A percentile compares a stretch with the other conserved stretches of the same genome.
Evolutionary conservation across 2,113 vertebrate species (phyloP).

Genomic region (Gopherus evgoodei): DNA sequence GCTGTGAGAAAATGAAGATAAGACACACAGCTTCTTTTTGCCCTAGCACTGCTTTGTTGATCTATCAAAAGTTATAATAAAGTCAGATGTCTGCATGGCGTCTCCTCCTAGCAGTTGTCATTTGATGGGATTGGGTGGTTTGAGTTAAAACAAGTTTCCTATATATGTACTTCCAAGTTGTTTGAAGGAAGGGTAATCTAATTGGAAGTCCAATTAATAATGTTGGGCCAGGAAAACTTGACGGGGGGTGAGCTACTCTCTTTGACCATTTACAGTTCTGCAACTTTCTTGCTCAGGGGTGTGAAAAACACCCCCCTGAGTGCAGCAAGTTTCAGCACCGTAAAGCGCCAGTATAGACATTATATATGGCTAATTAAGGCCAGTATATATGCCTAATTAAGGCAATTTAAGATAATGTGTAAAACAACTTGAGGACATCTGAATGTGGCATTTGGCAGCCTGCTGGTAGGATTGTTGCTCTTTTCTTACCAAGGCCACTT

Average conservation of each 20-base stretch:
- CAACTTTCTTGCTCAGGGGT: no score
- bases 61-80: not conserved
- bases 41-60: not conserved
- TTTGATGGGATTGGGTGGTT: not conserved
- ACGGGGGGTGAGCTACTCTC: not conserved
- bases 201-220: constrained; percentile 20
- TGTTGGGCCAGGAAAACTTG: not conserved
- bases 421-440: not conserved
- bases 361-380: not conserved
- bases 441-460: not conserved
- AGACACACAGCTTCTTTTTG: not conserved
- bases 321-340: no score
- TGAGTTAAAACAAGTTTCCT: not conserved
- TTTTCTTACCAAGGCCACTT: not conserved
- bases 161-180: not conserved
- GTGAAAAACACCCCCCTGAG: no score
- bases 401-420: not conserved
- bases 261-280: not conserved
- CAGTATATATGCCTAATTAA: not conserved
- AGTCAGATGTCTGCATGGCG: not conserved
- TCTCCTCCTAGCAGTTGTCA: rapidly evolving
- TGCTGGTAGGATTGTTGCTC: not conserved
- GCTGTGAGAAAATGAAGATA: not conserved
- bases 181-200: not conserved
- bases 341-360: no score